Conservation (phyloP, 1,140 invertebrate species). For the Oppia nitens region DNA sequence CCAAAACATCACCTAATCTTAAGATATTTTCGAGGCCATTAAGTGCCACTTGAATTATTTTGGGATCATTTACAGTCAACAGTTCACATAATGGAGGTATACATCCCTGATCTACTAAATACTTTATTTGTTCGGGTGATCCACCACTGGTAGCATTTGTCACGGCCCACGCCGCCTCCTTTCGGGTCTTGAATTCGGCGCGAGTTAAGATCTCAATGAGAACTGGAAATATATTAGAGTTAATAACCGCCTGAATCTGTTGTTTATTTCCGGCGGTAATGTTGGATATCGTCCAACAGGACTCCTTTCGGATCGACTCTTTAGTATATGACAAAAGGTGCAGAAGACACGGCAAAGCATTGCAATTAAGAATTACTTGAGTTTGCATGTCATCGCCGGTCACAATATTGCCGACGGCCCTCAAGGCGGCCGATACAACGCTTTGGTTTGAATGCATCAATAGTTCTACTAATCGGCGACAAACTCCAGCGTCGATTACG, state of each 20-base stretch:
- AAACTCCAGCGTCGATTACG: slow-evolving; percentile 90
- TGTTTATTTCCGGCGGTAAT: slow-evolving; percentile 88
- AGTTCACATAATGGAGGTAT: slow-evolving; percentile 89
- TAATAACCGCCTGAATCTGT: slow-evolving; percentile 87
- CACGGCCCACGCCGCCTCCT: slow-evolving; percentile 95
- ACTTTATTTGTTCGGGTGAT: slow-evolving; percentile 76
- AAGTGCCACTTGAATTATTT: slow-evolving; percentile 92
- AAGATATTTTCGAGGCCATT: slow-evolving; percentile 94
- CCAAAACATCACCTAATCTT: slow-evolving; percentile 69
- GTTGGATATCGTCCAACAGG: slow-evolving; percentile 96
- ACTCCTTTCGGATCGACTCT: slow-evolving; percentile 83
- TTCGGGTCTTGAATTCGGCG: slow-evolving; percentile 89
- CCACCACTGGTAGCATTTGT: slow-evolving; percentile 94
- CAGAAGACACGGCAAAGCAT: slow-evolving; percentile 64
- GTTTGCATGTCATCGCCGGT: slow-evolving; percentile 95
- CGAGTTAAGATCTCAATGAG: slow-evolving; percentile 76
- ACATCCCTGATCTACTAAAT: slow-evolving; percentile 46
- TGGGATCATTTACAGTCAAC: slow-evolving; percentile 77
- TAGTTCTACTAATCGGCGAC: slow-evolving; percentile 77
- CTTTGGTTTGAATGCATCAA: slow-evolving; percentile 75
- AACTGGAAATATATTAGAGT: slow-evolving; percentile 82
- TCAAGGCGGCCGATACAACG: slow-evolving; percentile 82
- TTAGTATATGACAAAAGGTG: slow-evolving; percentile 58
- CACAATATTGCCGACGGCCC: slow-evolving; percentile 94
- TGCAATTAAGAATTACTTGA: slow-evolving; percentile 80